Evolutionary conservation across 1,140 invertebrate species (phyloP), one percentile per base, ranked within the genome.

Genomic region (Drosophila ironensis): DNA sequence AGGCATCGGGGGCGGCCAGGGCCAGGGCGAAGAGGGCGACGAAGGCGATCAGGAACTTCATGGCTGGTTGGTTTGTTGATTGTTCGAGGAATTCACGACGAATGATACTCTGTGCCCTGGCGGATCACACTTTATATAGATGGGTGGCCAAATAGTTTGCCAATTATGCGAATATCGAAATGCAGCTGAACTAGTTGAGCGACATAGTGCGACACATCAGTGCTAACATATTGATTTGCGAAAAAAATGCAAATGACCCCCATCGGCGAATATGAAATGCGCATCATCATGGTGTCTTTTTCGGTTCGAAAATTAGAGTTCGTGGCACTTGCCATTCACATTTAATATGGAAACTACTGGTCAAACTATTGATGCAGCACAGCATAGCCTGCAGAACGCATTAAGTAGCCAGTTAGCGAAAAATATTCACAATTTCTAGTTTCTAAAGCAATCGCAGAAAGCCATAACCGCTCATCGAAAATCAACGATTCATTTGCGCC

Each of bases 11-110:
- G 8, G 14, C 37, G n/a, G 72, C 72, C 14, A 71, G 12, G 6
- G 72, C 72, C 52, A 76, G 3, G 50, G 87, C 84, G 69, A 88
- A 77, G 48, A 89, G 76, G 42, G 82, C 81, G n/a, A 74, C 60
- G 37, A 86, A 75, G 25, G 84, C 81, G 37, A 86, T 72, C 41
- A 61, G 67, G 74, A 86, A 86, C 69, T 86, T 86, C 80, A 86
- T 86, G 52, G n/a, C n/a, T 30, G 66, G 57, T 35, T 66, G 33
- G 19, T 41, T 35, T 28, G 41, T 63, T 63, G 22, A 22, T n/a
- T 61, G 22, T 17, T 47, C 59, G 59, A 25, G 61, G 22, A 63
- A 28, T 27, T 63, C n/a, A 22, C 22, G 59, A 61, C 56, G 59
- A 63, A 47, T 63, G 59, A 56, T 63, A 60, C 33, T 40, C 30